Evolutionary conservation across 2,113 vertebrate species (phyloP), one percentile per base, ranked within the genome.

Genomic region (Lasiurus cinereus): DNA sequence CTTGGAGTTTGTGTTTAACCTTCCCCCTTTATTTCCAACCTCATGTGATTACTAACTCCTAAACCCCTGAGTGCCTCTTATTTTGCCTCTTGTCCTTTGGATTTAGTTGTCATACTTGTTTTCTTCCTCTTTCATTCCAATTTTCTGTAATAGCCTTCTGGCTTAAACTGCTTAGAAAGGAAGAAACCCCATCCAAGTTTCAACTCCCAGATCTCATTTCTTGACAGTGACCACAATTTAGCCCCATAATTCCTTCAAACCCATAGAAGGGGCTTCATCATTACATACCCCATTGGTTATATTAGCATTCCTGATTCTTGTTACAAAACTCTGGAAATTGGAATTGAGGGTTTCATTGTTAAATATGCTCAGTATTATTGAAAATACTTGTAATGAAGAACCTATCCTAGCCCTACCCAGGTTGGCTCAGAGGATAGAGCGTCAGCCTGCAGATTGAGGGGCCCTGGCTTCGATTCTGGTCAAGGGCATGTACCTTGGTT

Each of bases 141-240:
- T 85, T 70, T 94, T 76, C 62, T 93, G 59, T 80, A 82, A 46
- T n/a, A 93, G 59, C 6, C 50, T 79, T 90, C 64, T 88, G 62
- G 4, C 62, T 88, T 80, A 79, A 46, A n/a, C 14, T 46, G 10
- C 13, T 46, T 92, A 14, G 48, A 52, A 67, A 62, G 21, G 59
- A 76, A 90, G 43, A 80, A 64, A 72, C 14, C 10, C 3, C 18
- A 72, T 24, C 31, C 48, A 9, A 64, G 1, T 56, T 76, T 36
- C 36, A 86, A 80, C 8, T 7, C 21, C 29, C 8, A 66, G 11
- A 74, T 90, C 16, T 73, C 36, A 70, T 0, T 39, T 46, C 48
- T 87, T 73, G 24, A 64, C 15, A 50, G 3, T 16, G 5, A 1
- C n/a, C 74, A 11, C 27, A 62, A 0, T 64, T 73, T 27, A 86